Evolutionary conservation across 2,888 invertebrate genomes (phyloP), one percentile per base, ranked within the genome.

Genomic region (Phymatocera aterrima): DNA sequence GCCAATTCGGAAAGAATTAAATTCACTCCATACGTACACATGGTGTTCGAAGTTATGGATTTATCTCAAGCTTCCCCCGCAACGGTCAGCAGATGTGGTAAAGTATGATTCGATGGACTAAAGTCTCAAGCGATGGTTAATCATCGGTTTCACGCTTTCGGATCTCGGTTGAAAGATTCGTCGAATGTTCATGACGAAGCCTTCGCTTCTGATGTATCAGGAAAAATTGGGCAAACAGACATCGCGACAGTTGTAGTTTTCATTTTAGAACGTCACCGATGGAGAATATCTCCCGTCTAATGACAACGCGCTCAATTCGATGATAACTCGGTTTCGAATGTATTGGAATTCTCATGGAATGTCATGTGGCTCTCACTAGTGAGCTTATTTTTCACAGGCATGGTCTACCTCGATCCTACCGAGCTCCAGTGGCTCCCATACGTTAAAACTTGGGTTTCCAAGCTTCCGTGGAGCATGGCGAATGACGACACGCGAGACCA

Each of bases 1-100:
- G 97, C 97, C 1, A 97, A 97, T 92, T 97, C 97, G 0, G 97
- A 97, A 90, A 92, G 97, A 80, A 98, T 98, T 81, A 97, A 97
- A 90, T 93, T 97, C 34, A 96, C 97, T 0, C 95, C 96, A 0
- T 96, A 95, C 91, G 96, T 97, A 0, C 97, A 97, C 86, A 97
- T 97, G 97, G 90, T 97, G 24, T 97, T 97, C 89, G 96, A 96
- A 92, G 94, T 94, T 78, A 84, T 83, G 86, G 97, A 97, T 90
- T 91, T 97, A 77, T 93, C 96, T 0, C 97, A 97, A 88, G 97
- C 97, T 0, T 97, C 97, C 0, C 98, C 98, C 0, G 97, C 97
- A 0, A 98, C 97, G 0, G 97, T 98, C 3, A 94, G 94, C 88
- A 91, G 94, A 88, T 93, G 89, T 78, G 90, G 88, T 88, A 84